A percentile compares a stretch with the other conserved stretches of the same genome.
phyloP scores from a whole-genome alignment of 2,888 invertebrate species.

The Embidobia sp. region DNA sequence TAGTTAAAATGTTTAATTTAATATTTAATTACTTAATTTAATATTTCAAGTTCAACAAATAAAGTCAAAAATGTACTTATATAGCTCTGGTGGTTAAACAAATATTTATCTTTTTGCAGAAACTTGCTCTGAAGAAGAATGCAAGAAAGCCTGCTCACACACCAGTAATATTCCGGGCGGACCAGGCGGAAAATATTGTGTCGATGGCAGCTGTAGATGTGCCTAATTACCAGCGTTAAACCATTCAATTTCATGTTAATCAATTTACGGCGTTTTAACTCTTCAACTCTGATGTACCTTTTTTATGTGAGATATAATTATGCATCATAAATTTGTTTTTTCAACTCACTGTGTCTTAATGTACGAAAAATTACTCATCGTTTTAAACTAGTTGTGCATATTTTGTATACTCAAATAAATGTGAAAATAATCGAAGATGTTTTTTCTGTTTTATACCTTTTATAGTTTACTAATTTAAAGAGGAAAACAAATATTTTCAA shows the following conservation, averaged over 20 bases:
- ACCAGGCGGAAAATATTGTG: slow-evolving; percentile 67
- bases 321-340: too few species aligned
- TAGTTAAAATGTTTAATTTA: too few species aligned
- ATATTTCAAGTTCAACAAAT: neutral
- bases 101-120: slow-evolving; percentile 27
- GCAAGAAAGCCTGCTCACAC: slow-evolving; percentile 64
- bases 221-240: slow-evolving; percentile 21
- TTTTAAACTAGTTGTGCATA: too few species aligned
- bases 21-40: slow-evolving; percentile 3
- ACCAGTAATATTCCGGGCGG: slow-evolving; percentile 67
- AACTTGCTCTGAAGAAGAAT: slow-evolving; percentile 68
- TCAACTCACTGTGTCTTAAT: too few species aligned
- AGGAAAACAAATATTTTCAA: too few species aligned
- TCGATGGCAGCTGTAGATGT: slow-evolving; percentile 67
- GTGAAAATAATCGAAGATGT: too few species aligned
- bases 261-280: slow-evolving; percentile 2
- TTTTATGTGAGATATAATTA: slow-evolving; percentile 4
- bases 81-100: neutral
- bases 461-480: too few species aligned
- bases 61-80: neutral
- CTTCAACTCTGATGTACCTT: slow-evolving; percentile 1
- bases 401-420: too few species aligned
- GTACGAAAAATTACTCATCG: too few species aligned
- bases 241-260: slow-evolving; percentile 13
- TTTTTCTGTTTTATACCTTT: too few species aligned